These are phyloP conservation scores for Vulpes ferrilata DNA, from an alignment of 2,113 vertebrate species.

Conservation along the genomic window DNA sequence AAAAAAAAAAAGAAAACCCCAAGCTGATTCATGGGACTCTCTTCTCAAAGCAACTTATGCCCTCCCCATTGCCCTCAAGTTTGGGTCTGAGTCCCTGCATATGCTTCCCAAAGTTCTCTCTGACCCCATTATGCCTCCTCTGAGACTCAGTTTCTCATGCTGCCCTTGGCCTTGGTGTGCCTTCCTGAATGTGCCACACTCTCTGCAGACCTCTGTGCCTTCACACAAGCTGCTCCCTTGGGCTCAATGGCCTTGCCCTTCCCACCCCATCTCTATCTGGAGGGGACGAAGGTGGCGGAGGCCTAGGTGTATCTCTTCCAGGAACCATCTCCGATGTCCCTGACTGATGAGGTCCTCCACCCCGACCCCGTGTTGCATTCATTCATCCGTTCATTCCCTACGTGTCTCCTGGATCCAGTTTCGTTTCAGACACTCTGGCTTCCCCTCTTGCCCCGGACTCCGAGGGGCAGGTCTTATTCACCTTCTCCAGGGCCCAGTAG, in stretches of 20 bases:
- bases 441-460: background rate
- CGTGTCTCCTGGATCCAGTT: background rate
- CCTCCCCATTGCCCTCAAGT: background rate
- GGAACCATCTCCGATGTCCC: background rate
- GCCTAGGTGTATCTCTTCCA: background rate
- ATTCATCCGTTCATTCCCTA: background rate
- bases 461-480: background rate
- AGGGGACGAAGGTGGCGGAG: background rate
- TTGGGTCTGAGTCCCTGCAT: background rate
- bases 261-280: background rate
- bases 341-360: background rate
- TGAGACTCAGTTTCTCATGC: background rate
- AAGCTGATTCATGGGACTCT: background rate
- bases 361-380: rapidly evolving
- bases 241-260: background rate
- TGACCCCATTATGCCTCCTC: rapidly evolving
- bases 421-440: background rate
- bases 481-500: background rate
- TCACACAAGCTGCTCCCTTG: background rate
- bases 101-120: background rate
- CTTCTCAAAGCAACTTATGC: background rate
- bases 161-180: background rate
- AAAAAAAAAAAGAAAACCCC: background rate
- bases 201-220: background rate
- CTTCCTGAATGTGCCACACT: rapidly evolving